Evolutionary conservation across 2,113 vertebrate genomes (phyloP).

Genomic region (Ceyx melanurus): DNA sequence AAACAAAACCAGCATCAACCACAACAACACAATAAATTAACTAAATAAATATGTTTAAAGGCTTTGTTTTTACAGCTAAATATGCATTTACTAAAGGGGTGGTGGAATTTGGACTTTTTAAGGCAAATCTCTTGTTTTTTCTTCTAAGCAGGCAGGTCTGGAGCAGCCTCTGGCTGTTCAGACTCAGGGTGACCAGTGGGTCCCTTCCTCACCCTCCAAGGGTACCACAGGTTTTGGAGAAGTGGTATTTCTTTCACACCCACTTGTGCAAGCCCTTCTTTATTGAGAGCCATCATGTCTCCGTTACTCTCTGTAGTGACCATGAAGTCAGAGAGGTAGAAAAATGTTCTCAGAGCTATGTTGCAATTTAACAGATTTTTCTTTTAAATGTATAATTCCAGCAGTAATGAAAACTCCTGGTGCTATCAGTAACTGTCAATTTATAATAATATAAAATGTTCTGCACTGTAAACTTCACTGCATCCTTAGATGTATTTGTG

Average conservation of each 20-base stretch:
- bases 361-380: neutral
- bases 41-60: neutral
- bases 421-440: neutral
- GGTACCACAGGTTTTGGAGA: neutral
- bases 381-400: neutral
- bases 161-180: neutral
- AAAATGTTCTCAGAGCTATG: neutral
- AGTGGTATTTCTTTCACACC: neutral
- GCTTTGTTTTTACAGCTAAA: neutral
- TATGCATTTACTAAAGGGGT: neutral
- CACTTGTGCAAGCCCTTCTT: neutral
- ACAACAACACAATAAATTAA: neutral
- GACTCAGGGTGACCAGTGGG: accelerated
- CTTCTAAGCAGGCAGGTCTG: neutral
- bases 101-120: neutral
- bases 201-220: neutral
- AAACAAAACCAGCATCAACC: neutral
- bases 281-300: neutral
- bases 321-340: neutral
- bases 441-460: neutral
- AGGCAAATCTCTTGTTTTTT: neutral
- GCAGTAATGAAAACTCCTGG: neutral
- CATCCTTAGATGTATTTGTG: neutral
- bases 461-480: neutral
- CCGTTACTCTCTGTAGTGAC: neutral